Evolutionary conservation across 1,140 invertebrate genomes (phyloP).

Genomic region (Nebria ingens): DNA sequence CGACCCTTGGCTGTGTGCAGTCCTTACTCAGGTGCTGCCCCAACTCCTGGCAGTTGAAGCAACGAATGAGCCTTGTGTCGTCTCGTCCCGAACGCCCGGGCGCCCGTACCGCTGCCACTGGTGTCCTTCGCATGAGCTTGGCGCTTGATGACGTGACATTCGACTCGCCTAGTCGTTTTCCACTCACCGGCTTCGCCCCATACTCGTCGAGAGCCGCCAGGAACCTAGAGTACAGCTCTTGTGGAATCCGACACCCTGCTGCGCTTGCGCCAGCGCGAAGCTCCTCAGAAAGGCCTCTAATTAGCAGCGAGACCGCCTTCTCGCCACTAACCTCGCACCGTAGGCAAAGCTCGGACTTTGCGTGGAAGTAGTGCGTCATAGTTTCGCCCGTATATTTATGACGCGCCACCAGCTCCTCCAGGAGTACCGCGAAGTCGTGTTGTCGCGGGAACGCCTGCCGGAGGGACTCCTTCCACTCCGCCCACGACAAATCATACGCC

Average conservation of each 20-base stretch:
- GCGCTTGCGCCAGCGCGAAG: slow-evolving; percentile 27
- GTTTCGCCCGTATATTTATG: slow-evolving; percentile 13
- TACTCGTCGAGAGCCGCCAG: slow-evolving; percentile 14
- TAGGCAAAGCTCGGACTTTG: slow-evolving; percentile 27
- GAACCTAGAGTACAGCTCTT: slow-evolving; percentile 25
- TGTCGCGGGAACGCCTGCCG: slow-evolving; percentile 13
- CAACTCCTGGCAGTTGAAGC: no score
- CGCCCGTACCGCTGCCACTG: no score
- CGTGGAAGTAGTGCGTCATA: slow-evolving; percentile 24
- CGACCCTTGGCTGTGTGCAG: no score
- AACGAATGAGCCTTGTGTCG: no score
- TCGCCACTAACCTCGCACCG: slow-evolving; percentile 24
- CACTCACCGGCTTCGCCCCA: neutral
- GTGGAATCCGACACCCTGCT: slow-evolving; percentile 22
- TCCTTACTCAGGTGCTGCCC: no score
- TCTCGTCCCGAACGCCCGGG: no score
- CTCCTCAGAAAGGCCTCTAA: slow-evolving; percentile 23
- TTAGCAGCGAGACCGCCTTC: slow-evolving; percentile 26
- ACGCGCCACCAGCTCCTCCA: slow-evolving; percentile 14
- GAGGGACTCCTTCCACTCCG: slow-evolving; percentile 12
- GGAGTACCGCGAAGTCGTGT: slow-evolving; percentile 12
- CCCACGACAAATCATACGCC: slow-evolving; percentile 12
- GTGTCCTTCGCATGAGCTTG: no score
- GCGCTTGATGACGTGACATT: no score
- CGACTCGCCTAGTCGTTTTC: no score